These are phyloP conservation scores for Tachina grossa DNA, from an alignment of 2,888 invertebrate genomes.

Conservation along the genomic window DNA sequence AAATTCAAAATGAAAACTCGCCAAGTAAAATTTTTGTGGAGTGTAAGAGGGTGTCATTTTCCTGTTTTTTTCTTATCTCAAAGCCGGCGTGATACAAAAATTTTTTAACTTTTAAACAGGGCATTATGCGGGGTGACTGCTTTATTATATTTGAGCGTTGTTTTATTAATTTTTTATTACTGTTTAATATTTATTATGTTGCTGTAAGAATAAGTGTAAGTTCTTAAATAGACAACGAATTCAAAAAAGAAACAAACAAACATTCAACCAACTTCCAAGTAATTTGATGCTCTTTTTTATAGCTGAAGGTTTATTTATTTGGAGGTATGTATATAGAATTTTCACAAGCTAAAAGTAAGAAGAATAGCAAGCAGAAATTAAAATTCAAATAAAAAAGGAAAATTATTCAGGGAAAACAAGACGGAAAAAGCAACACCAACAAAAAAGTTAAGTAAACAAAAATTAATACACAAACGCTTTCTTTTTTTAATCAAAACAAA, in stretches of 20 bases:
- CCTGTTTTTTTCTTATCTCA: not conserved
- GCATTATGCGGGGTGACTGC: conserved; percentile 20
- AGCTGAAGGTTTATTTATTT: conserved; percentile 23
- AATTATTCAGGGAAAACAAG: conserved; percentile 3
- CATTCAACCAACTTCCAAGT: not conserved
- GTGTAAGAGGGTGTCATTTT: not conserved
- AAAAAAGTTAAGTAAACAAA: conserved; percentile 43
- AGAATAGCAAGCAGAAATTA: conserved; percentile 41
- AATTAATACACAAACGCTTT: conserved; percentile 43
- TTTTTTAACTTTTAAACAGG: conserved; percentile 21
- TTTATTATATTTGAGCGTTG: conserved; percentile 73
- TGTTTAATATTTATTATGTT: conserved; percentile 61
- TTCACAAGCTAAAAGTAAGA: not conserved
- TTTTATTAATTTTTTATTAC: conserved; percentile 76
- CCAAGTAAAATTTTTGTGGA: conserved; percentile 4
- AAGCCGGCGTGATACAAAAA: not conserved
- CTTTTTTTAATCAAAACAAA: conserved; percentile 24
- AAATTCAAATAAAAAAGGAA: conserved; percentile 48
- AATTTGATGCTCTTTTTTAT: conserved; percentile 49
- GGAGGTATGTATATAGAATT: not conserved
- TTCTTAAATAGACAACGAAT: conserved; percentile 7
- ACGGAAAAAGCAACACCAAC: conserved; percentile 17
- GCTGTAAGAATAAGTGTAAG: conserved; percentile 70
- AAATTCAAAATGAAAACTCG: conserved; percentile 10
- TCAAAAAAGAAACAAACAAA: not conserved